Evolutionary conservation across 2,797 vertebrate species (phyloP), one percentile per base, ranked within the genome.

Genomic region (Acanthiza pusilla): DNA sequence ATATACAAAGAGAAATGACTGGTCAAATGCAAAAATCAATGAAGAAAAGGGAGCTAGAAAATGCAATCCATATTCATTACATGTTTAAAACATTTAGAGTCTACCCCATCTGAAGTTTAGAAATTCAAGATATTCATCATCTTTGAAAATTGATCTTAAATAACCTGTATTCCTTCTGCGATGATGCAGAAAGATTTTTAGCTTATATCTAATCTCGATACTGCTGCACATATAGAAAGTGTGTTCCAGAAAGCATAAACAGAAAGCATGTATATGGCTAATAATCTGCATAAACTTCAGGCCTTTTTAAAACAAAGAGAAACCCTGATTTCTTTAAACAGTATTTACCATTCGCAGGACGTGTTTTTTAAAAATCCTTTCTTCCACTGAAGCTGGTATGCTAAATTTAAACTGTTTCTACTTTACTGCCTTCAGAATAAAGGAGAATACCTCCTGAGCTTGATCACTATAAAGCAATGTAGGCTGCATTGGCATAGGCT

Each of bases 21-120:
- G 73, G 63, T 50, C 5, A 21, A 91, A 87, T 72, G 74, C n/a
- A 87, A 73, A 95, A 96, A 96, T 95, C 93, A 85, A 85, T 93
- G 45, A 91, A 51, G 51, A 84, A 90, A 91, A 79, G 30, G 21
- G 72, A 96, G 63, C 47, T 89, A 85, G 78, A 68, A 96, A 96
- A 94, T 47, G 23, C 68, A 96, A 95, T 89, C 89, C 57, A 84
- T 93, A 96, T 77, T 91, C 85, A 91, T 83, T 84, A 73, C 51
- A 68, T 72, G 50, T 90, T 91, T 89, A 88, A 94, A 94, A 93
- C 65, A 72, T 74, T 93, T 87, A 65, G 27, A 61, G 68, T 83
- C 81, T 75, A 29, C 68, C 34, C 36, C 80, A 62, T 36, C 26
- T 89, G 53, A 92, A 82, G 62, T 88, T 77, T 17, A 91, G 58